Conservation (phyloP, 2,113 vertebrate species). For the Columbina picui region DNA sequence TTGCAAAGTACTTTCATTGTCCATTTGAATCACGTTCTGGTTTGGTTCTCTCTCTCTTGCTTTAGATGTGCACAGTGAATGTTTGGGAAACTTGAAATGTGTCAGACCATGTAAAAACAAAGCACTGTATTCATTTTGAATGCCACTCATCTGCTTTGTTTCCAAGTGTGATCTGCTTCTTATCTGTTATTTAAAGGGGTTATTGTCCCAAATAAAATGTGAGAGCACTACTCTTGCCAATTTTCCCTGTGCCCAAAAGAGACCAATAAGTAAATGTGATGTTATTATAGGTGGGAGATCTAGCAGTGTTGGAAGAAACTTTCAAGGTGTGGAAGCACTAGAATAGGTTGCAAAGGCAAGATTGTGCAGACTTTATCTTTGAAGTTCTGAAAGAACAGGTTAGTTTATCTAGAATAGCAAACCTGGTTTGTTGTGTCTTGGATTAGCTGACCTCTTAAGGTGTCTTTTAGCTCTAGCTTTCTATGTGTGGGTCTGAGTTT, state of each 20-base stretch:
- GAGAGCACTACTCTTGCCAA: background rate
- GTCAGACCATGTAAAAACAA: background rate
- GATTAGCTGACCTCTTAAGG: background rate
- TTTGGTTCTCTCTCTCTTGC: background rate
- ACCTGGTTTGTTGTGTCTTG: background rate
- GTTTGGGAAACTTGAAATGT: background rate
- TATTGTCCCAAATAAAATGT: background rate
- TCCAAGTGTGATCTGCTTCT: background rate
- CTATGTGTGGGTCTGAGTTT: background rate
- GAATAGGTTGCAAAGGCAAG: background rate
- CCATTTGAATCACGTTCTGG: background rate
- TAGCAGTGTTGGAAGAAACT: background rate
- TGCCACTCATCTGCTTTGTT: background rate
- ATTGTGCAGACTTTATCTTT: background rate
- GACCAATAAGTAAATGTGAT: background rate
- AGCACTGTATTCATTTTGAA: background rate
- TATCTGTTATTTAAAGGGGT: background rate
- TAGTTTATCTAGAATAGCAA: background rate
- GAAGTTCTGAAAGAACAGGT: background rate
- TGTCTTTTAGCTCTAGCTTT: background rate
- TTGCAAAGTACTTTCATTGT: background rate
- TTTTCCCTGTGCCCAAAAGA: background rate
- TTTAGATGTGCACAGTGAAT: background rate
- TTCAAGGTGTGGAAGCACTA: background rate
- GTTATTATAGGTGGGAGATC: background rate